Conservation (phyloP, 2,888 invertebrate genomes). For the Vesta saturnalis region DNA sequence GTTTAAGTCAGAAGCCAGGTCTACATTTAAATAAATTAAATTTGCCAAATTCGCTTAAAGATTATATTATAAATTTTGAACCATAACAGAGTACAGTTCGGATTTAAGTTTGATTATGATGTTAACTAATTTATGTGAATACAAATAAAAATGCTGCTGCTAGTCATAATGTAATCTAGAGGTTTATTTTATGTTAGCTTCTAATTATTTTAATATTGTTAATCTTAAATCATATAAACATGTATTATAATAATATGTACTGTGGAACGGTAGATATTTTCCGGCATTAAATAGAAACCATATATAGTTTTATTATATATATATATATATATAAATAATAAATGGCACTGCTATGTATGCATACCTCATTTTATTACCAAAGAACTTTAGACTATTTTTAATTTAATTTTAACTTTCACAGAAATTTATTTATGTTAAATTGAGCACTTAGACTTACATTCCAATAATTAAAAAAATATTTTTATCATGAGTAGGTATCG, state of each 20-base stretch:
- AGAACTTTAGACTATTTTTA: background rate
- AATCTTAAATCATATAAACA: constrained; percentile 1
- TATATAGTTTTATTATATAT: background rate
- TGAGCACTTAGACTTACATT: background rate
- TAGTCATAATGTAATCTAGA: constrained; percentile 9
- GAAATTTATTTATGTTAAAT: background rate
- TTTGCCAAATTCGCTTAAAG: constrained; percentile 73
- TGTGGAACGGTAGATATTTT: background rate
- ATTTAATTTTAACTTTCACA: background rate
- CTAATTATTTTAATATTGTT: background rate
- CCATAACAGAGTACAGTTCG: too few relatives aligned
- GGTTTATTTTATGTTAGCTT: constrained; percentile 1
- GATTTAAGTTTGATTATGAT: too few relatives aligned
- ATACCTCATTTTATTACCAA: constrained; percentile 13
- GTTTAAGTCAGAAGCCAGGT: constrained; percentile 72
- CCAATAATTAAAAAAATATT: background rate
- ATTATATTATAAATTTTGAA: constrained; percentile 75
- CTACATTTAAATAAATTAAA: constrained; percentile 72
- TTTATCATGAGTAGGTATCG: background rate
- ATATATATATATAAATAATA: too few relatives aligned
- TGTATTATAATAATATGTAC: background rate
- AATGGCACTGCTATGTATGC: background rate
- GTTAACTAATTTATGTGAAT: background rate
- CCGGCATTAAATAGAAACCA: background rate
- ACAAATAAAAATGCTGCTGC: background rate